Percentiles rank a stretch among this genome's conserved stretches.
These are phyloP conservation scores for Ophion obscuratus DNA, from an alignment of 2,888 invertebrate genomes.

Conservation along the genomic window DNA sequence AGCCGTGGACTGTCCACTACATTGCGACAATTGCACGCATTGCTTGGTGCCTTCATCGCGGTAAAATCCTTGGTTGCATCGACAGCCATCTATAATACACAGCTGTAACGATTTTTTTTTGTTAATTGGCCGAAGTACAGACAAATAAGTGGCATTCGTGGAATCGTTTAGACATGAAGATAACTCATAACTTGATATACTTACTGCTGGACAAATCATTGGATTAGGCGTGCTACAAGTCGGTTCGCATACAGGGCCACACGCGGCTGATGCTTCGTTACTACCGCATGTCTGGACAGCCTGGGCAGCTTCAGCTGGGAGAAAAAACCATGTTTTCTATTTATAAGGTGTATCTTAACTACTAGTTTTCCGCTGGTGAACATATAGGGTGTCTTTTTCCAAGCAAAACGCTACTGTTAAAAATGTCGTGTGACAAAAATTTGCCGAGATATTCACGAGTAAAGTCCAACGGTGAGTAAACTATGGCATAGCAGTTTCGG, in stretches of 20 bases:
- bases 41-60: not conserved
- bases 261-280: not conserved
- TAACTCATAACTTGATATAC: not conserved
- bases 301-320: not conserved
- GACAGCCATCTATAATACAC: conserved; percentile 21
- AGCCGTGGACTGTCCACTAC: not conserved
- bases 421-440: no score
- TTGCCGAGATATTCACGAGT: no score
- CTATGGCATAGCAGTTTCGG: no score
- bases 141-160: not conserved
- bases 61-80: conserved; percentile 25
- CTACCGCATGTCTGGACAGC: not conserved
- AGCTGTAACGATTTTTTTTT: conserved; percentile 7
- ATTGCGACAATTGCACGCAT: not conserved
- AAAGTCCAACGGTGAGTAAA: no score
- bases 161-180: not conserved
- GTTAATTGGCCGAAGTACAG: not conserved
- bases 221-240: conserved; percentile 22
- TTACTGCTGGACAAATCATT: conserved; percentile 12
- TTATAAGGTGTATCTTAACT: no score
- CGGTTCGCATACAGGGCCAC: conserved; percentile 25
- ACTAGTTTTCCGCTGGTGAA: no score
- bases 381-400: no score
- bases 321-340: not conserved
- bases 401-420: no score